Percentiles rank a stretch among this genome's conserved stretches.
phyloP scores from a whole-genome alignment of 2,797 vertebrate species.

The Eurystomus glaucurus region DNA sequence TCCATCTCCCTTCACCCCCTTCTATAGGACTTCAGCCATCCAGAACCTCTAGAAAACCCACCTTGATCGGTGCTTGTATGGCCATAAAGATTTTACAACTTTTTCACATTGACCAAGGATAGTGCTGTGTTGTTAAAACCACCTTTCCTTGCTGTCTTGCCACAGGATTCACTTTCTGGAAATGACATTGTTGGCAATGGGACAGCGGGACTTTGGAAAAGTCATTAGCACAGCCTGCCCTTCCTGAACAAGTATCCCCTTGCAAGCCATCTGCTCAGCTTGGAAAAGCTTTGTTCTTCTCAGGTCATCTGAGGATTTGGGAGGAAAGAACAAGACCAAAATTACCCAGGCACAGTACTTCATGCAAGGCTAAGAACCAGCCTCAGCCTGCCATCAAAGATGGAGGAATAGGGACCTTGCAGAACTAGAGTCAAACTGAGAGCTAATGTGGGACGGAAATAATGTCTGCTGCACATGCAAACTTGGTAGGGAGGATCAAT shows the following conservation, averaged over 20 bases:
- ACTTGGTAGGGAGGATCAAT: not conserved
- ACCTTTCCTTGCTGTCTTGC: not conserved
- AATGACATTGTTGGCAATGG: conserved; percentile 4
- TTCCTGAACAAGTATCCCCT: conserved; percentile 43
- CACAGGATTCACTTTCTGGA: conserved; percentile 26
- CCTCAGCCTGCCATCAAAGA: not conserved
- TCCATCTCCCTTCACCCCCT: not conserved
- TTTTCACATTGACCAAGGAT: not conserved
- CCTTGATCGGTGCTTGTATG: not conserved
- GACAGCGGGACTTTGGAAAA: conserved; percentile 31
- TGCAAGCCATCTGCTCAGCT: conserved; percentile 58
- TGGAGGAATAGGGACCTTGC: not conserved
- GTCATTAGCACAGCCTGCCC: conserved; percentile 43
- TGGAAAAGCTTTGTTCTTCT: conserved; percentile 48
- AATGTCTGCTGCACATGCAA: not conserved
- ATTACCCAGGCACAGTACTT: not conserved
- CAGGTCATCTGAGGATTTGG: conserved; percentile 24
- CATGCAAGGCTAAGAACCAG: not conserved
- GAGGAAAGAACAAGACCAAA: not conserved
- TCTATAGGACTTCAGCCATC: not conserved
- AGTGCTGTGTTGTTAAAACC: not conserved
- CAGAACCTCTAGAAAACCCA: not conserved
- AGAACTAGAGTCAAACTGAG: not conserved
- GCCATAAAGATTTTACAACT: not conserved
- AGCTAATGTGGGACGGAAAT: not conserved